Base-by-base conservation (phyloP, 2,888 invertebrate genomes). In the Drosophila testacea region DNA sequence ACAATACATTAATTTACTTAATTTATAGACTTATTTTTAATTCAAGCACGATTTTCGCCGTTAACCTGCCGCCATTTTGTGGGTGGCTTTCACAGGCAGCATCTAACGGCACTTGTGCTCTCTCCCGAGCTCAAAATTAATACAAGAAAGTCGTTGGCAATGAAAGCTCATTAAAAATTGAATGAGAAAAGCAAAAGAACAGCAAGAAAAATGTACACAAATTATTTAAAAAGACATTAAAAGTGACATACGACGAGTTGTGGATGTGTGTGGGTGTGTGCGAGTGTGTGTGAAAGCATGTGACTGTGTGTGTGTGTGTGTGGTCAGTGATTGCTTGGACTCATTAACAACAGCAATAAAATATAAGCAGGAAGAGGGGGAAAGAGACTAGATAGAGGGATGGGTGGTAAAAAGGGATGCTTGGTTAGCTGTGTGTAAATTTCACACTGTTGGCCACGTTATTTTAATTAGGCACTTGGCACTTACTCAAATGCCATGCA, bases 171-270 rank as follows among this genome's bases (percentile, higher is more conserved):
- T 78, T 76, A 76, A 73, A 39, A 46, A 54, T 10, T 22, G 5
- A 52, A 34, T 34, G 44, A 50, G 32, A 42, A 62, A 16, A n/a
- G 10, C 13, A 13, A 48, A 59, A 32, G 38, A 32, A 42, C 41
- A 54, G 34, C 7, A 36, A 57, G 52, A 64, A 61, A 42, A 54
- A 59, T 60, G 36, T 42, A 64, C 68, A 73, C 46, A 60, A 75
- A 77, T 74, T 71, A 72, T 85, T 83, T 88, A 82, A 88, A 83
- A 88, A 79, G 68, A 72, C 88, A 83, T 83, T 88, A 83, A 87
- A 81, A 68, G 83, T 72, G 83, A 77, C 69, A 71, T 52, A 65
- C 52, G 46, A 55, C 56, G 50, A 62, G 46, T 28, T 44, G 56
- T 32, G 39, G 59, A 46, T 52, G 54, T 4, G 59, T 16, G 1